Evolutionary conservation across 2,888 invertebrate genomes (phyloP).

Genomic region (Mycogona germanica): DNA sequence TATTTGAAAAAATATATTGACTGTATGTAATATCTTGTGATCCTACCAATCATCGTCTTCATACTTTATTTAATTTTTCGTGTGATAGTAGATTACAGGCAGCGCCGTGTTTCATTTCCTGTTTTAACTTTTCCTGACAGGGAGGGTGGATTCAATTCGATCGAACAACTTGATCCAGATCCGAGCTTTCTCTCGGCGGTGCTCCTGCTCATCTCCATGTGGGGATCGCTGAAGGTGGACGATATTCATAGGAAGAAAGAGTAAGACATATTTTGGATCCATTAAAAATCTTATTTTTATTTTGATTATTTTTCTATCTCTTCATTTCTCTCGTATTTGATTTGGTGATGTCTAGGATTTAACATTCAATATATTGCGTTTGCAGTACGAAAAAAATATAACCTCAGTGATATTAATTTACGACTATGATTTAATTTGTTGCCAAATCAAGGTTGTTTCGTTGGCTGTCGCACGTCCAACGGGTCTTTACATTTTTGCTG

Average conservation of each 20-base stretch:
- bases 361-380: neutral
- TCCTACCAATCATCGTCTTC: too few relatives aligned
- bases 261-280: too few relatives aligned
- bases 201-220: neutral
- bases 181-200: slow-evolving; percentile 3
- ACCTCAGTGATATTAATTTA: too few relatives aligned
- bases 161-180: slow-evolving; percentile 2
- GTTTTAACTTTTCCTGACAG: too few relatives aligned
- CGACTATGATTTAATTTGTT: neutral
- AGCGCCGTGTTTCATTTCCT: too few relatives aligned
- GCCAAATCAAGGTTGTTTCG: neutral
- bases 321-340: too few relatives aligned
- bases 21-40: too few relatives aligned
- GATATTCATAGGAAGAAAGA: neutral
- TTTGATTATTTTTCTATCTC: too few relatives aligned
- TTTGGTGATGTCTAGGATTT: neutral
- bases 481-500: neutral
- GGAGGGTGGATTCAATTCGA: neutral
- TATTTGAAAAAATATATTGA: too few relatives aligned
- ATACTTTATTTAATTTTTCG: too few relatives aligned
- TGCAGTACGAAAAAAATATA: neutral
- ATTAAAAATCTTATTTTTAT: too few relatives aligned
- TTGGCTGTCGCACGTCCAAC: neutral
- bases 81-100: too few relatives aligned
- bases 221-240: neutral